These are phyloP conservation scores for Sciurus carolinensis DNA, from an alignment of 2,797 vertebrate genomes.

Conservation along the genomic window DNA sequence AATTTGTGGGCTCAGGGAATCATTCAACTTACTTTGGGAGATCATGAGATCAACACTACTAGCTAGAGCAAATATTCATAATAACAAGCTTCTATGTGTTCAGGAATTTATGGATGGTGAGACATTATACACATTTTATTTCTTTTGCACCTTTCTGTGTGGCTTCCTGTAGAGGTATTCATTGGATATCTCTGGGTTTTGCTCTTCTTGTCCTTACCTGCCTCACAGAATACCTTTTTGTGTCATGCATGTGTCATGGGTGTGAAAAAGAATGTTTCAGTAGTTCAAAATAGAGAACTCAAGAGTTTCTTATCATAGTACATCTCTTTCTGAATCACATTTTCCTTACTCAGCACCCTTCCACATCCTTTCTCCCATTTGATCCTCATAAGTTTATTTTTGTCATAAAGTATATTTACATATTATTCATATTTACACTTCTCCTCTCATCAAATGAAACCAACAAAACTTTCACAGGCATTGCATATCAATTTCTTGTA, in stretches of 20 bases:
- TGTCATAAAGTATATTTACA: constrained; percentile 74
- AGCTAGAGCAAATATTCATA: neutral
- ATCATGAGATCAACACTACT: neutral
- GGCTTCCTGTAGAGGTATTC: neutral
- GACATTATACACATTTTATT: neutral
- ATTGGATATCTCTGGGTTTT: neutral
- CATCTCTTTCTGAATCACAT: neutral
- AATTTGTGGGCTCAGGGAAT: neutral
- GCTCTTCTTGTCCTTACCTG: neutral
- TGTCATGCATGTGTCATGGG: neutral
- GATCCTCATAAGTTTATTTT: constrained; percentile 73
- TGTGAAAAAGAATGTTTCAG: neutral
- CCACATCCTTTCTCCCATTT: constrained; percentile 59
- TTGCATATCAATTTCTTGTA: constrained; percentile 73
- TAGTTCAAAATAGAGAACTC: neutral
- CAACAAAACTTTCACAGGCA: constrained; percentile 44
- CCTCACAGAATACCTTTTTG: neutral
- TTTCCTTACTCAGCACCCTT: constrained; percentile 64
- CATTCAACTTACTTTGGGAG: neutral
- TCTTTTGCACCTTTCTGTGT: neutral
- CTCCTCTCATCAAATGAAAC: constrained; percentile 64
- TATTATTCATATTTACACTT: constrained; percentile 79
- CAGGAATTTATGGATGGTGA: neutral
- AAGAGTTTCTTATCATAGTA: neutral
- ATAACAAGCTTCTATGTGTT: neutral